Evolutionary conservation across 1,140 invertebrate genomes (phyloP).

Genomic region (Holotrichia oblita): DNA sequence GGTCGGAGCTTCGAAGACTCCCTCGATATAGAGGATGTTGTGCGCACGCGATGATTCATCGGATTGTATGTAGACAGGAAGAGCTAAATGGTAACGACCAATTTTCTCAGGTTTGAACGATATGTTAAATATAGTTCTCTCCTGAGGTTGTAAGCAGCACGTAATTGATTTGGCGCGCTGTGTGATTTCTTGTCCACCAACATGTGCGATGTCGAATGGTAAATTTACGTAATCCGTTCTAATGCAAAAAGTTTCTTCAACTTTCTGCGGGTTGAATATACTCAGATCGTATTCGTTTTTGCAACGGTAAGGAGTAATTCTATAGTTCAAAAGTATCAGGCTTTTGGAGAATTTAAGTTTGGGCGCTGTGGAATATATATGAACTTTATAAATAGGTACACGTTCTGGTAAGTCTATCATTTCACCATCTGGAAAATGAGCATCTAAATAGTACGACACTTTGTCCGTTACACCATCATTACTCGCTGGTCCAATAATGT

Average conservation of each 20-base stretch:
- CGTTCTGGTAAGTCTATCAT: no score
- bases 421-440: neutral
- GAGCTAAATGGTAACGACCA: neutral
- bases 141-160: slow-evolving; percentile 38
- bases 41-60: slow-evolving; percentile 5
- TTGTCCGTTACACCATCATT: neutral
- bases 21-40: neutral
- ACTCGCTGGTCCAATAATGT: slow-evolving; percentile 48
- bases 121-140: slow-evolving; percentile 34
- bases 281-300: slow-evolving; percentile 30
- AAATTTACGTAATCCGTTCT: slow-evolving; percentile 39
- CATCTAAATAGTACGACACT: neutral
- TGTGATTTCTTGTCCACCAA: neutral
- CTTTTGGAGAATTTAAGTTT: neutral
- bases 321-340: neutral
- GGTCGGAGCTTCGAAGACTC: neutral
- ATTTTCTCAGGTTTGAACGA: slow-evolving; percentile 4
- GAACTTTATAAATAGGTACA: neutral
- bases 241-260: slow-evolving; percentile 41
- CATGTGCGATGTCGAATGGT: slow-evolving; percentile 26
- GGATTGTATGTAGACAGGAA: slow-evolving; percentile 43
- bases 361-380: neutral
- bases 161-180: slow-evolving; percentile 38
- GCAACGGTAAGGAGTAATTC: neutral
- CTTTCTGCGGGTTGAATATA: slow-evolving; percentile 41